Base-by-base conservation (phyloP, 2,113 vertebrate species). In the Globicephala melas region DNA sequence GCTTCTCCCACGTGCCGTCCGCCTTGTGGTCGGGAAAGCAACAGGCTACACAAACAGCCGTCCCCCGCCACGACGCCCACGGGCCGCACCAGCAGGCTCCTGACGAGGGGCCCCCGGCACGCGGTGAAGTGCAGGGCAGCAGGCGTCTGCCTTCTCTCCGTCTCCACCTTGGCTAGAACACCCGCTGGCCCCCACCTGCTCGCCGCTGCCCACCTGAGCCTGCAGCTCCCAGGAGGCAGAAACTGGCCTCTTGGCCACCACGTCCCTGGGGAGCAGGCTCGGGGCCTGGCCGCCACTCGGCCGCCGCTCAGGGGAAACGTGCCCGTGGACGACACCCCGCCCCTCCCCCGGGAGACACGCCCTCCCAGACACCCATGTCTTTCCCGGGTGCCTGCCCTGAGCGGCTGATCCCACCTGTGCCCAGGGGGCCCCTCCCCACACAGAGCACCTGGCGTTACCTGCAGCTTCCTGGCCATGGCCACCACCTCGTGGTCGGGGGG, bases 401-500 rank as follows among this genome's bases (percentile, higher is more conserved):
- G 60, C 79, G 77, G 53, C 96, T 14, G 38, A 18, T 9, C 63
- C 55, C 0, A 0, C 28, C 41, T 8, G 62, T 71, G 44, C 96
- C 97, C 74, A 31, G 50, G 76, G 41, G 0, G 0, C 1, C 55
- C 36, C 41, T 33, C 82, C 74, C 44, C 0, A 6, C 0, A 13
- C 10, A 20, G n/a, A 3, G 23, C 11, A 5, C 70, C 76, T 65
- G 0, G 0, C 79, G 71, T 96, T 98, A 99, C 99, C 99, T 99
- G 99, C 18, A 99, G 99, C 96, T 99, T 99, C 97, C 99, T 98
- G 97, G 99, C 99, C 99, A 99, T 99, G 7, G 99, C 98, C 31
- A 99, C 99, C 58, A 99, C 99, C 41, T 99, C 99, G 0, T 99
- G 99, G 98, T 99, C 99, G 0, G 99, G 99, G 53, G 99, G 99